Evolutionary conservation across 2,113 vertebrate species (phyloP), one percentile per base, ranked within the genome.

Genomic region (Lophotis ruficrista): DNA sequence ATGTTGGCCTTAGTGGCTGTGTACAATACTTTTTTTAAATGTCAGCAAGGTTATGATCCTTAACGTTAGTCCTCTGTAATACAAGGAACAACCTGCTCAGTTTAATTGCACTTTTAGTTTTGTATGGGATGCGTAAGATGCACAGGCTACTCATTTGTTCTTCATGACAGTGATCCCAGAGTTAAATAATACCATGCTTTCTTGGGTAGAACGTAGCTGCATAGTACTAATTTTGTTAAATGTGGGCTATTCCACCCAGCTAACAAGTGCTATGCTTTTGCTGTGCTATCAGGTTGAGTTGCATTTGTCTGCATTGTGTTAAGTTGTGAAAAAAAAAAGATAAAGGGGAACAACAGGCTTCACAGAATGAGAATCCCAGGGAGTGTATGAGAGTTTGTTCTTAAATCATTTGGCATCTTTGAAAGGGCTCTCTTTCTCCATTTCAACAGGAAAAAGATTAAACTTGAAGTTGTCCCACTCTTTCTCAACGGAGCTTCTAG

Each of bases 101-200:
- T 89, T 54, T 33, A 38, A 57, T 77, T 1, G 1, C 6, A 33
- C 30, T 64, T 51, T 31, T 23, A 21, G 25, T 68, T 79, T 66
- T 60, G 17, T 53, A 21, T 12, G 41, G 60, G 4, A 7, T 24
- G 7, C 0, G 0, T 19, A 56, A 83, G 41, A 70, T 3, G 1
- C 19, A 22, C 68, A 53, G 50, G 30, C 51, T 76, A 33, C 48
- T 56, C 4, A 3, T 19, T 60, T 62, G 12, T 41, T 75, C 18
- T 69, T 58, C 5, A 0, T 60, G 48, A 27, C 12, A 18, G 20
- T 38, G 69, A 60, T 85, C 31, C 35, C 27, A n/a, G 38, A 54
- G 69, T 54, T 65, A 61, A 73, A 33, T 47, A 64, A 22, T 30
- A 16, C 33, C 18, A 4, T 43, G 45, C 53, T 83, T 81, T 62